Base-by-base conservation (phyloP, 2,113 vertebrate species). In the Platycercus adscitus region DNA sequence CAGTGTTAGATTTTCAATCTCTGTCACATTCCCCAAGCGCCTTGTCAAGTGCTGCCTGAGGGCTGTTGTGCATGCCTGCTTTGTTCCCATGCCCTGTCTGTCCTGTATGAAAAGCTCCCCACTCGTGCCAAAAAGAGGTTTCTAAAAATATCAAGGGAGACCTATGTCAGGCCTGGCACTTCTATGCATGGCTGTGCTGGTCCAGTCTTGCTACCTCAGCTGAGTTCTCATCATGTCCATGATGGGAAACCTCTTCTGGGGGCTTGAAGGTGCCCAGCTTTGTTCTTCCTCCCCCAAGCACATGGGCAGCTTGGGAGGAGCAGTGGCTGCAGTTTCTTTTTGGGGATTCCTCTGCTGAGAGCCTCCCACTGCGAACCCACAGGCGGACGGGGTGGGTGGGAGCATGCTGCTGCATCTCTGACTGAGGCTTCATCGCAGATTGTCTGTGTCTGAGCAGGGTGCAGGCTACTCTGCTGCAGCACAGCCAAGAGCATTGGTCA, bases 81-180 rank as follows among this genome's bases (percentile, higher is more conserved):
- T 95, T 92, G 39, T 93, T 96, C 92, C 94, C 90, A 95, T 93
- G 92, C 64, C 50, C 72, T 3, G 3, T 37, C 44, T 7, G 6
- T 68, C 56, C 47, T 43, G 33, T 20, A 5, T 63, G 41, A 84
- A 78, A 78, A 75, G 20, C 41, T 93, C 44, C 65, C 93, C n/a
- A 41, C 56, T 81, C 1, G 0, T 72, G 58, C 87, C 81, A 72
- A 63, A 84, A 78, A 35, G 56, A 26, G 28, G n/a, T 91, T 93
- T 84, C 86, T 96, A 91, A 91, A 90, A 94, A 93, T 92, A 91
- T 13, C 29, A 15, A 63, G 60, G 41, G 49, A 86, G 49, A 94
- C 13, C 58, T 24, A 35, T 78, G 47, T 77, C 82, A 88, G 76
- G 44, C 52, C 0, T 1, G 52, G 39, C 43, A 6, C 33, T 66